Conservation (phyloP, 1,140 invertebrate genomes). For the Euglossa dilemma region DNA sequence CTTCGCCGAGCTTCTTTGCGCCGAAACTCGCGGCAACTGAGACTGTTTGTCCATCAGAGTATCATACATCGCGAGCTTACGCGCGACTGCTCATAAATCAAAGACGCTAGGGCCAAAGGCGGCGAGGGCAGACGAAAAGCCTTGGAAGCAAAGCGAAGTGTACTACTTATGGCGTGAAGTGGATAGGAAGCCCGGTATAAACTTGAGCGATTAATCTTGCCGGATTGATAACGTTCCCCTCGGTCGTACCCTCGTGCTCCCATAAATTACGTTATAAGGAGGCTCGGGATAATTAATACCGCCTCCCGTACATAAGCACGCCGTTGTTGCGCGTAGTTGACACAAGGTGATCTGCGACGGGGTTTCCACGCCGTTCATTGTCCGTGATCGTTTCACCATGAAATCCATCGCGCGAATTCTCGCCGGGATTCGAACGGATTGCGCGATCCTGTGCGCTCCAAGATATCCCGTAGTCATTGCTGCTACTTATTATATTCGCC, state of each 20-base stretch:
- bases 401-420: constrained; percentile 30
- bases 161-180: constrained; percentile 75
- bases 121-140: constrained; percentile 69
- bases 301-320: constrained; percentile 65
- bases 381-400: constrained; percentile 29
- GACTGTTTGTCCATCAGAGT: constrained; percentile 46
- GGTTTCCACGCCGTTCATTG: constrained; percentile 46
- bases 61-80: constrained; percentile 39
- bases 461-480: constrained; percentile 28
- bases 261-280: constrained; percentile 80
- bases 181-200: constrained; percentile 75
- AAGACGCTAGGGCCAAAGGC: constrained; percentile 63
- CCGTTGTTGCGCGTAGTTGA: constrained; percentile 49
- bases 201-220: constrained; percentile 79
- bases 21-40: constrained; percentile 34
- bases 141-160: constrained; percentile 63
- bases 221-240: constrained; percentile 77
- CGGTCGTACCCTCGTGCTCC: constrained; percentile 67
- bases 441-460: constrained; percentile 14
- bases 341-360: constrained; percentile 59
- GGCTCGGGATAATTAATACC: constrained; percentile 78
- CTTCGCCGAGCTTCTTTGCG: neutral
- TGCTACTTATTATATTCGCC: constrained; percentile 19
- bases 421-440: constrained; percentile 12
- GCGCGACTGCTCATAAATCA: constrained; percentile 73